Percentiles rank a stretch among this genome's conserved stretches.
Conservation (phyloP, 2,888 invertebrate genomes). For the Drosophila kuntzei region DNA sequence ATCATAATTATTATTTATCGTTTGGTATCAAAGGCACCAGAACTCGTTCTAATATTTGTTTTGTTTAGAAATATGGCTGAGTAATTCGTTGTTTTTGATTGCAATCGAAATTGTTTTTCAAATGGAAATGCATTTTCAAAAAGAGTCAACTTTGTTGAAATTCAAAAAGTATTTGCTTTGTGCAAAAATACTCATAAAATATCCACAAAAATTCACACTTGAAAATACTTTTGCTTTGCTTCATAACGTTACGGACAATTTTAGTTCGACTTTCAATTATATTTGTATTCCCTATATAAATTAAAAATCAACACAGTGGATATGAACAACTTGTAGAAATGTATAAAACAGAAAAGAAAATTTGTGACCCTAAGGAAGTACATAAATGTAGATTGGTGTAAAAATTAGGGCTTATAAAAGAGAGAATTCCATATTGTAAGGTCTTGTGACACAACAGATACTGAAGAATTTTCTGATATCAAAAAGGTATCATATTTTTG, state of each 20-base stretch:
- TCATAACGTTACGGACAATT: slow-evolving; percentile 9
- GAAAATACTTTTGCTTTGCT: slow-evolving; percentile 10
- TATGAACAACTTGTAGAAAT: background rate
- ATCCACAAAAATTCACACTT: slow-evolving; percentile 16
- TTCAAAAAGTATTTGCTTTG: slow-evolving; percentile 9
- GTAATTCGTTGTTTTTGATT: background rate
- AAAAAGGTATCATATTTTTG: background rate
- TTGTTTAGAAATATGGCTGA: slow-evolving; percentile 2
- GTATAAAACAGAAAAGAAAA: background rate
- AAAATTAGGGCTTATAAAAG: too few species aligned
- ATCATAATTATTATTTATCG: slow-evolving; percentile 4
- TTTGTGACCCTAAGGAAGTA: background rate
- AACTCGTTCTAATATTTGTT: background rate
- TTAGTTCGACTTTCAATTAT: slow-evolving; percentile 24
- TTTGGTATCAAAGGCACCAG: background rate
- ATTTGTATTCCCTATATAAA: slow-evolving; percentile 5
- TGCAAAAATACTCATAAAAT: slow-evolving; percentile 4
- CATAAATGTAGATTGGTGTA: too few species aligned
- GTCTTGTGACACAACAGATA: background rate
- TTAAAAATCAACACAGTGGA: background rate
- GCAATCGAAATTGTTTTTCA: slow-evolving; percentile 5
- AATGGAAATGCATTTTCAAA: slow-evolving; percentile 5
- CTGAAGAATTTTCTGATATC: background rate
- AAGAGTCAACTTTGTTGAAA: background rate
- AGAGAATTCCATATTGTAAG: background rate